Evolutionary conservation across 2,113 vertebrate genomes (phyloP).

Genomic region (Myotis davidii): DNA sequence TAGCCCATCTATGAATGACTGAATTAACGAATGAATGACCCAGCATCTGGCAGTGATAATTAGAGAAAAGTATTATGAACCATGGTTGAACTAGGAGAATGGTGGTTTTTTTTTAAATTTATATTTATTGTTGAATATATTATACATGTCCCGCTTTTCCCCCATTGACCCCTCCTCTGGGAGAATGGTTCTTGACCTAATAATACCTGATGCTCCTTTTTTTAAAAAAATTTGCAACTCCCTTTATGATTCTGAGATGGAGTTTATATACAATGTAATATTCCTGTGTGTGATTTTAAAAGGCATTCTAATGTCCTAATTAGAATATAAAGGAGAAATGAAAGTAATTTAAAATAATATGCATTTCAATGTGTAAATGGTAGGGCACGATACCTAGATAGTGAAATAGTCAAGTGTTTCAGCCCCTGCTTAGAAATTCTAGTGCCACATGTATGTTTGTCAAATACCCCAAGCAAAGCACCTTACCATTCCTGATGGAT

Average conservation of each 20-base stretch:
- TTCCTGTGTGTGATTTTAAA: neutral
- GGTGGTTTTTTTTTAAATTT: too few relatives aligned
- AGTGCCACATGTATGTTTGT: neutral
- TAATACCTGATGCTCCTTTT: neutral
- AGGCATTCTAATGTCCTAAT: neutral
- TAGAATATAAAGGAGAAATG: constrained; percentile 10
- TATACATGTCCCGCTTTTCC: too few relatives aligned
- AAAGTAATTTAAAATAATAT: constrained; percentile 1
- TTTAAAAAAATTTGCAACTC: neutral
- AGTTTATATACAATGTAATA: neutral
- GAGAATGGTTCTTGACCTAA: neutral
- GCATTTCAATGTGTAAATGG: neutral
- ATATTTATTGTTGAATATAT: too few relatives aligned
- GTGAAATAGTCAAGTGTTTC: neutral
- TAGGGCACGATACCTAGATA: neutral
- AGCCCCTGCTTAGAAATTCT: neutral
- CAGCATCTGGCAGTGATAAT: neutral
- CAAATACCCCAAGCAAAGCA: neutral
- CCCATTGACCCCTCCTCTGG: too few relatives aligned
- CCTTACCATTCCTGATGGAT: neutral
- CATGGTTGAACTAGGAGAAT: neutral
- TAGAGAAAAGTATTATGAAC: neutral
- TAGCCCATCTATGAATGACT: neutral
- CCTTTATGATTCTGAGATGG: constrained; percentile 8
- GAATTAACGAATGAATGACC: neutral